These are phyloP conservation scores for Corythoichthys intestinalis DNA, from an alignment of 2,113 vertebrate genomes.

Conservation along the genomic window DNA sequence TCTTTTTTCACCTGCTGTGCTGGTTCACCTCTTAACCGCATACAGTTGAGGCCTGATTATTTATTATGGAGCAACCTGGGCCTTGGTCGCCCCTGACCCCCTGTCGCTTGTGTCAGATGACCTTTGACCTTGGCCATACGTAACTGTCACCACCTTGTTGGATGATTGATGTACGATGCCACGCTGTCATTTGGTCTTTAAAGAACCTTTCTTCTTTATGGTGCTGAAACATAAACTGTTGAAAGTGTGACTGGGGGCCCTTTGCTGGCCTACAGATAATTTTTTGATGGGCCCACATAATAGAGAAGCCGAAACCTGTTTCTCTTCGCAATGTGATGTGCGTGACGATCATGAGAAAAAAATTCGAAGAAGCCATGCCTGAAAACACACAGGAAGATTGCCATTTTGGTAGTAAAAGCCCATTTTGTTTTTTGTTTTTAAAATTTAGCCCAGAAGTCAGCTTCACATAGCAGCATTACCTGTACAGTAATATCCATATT, in stretches of 20 bases:
- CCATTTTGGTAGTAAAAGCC: too few species aligned
- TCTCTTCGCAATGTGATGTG: not conserved
- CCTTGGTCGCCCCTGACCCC: not conserved
- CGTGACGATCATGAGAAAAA: too few species aligned
- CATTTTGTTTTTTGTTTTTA: too few species aligned
- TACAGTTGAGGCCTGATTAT: constrained; percentile 20
- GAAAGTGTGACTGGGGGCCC: not conserved
- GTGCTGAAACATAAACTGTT: not conserved
- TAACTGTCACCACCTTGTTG: constrained; percentile 16
- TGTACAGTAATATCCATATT: too few species aligned
- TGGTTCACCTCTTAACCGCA: not conserved
- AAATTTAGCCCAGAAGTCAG: too few species aligned
- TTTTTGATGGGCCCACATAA: not conserved
- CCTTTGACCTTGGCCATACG: constrained; percentile 30
- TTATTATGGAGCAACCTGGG: constrained; percentile 8
- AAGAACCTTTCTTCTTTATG: not conserved
- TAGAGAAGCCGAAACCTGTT: not conserved
- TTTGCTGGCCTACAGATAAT: not conserved
- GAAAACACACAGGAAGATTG: too few species aligned
- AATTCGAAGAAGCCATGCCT: too few species aligned
- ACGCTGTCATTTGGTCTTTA: not conserved
- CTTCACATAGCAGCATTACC: too few species aligned
- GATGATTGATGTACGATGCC: not conserved
- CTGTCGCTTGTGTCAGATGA: constrained; percentile 15
- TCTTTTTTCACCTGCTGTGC: not conserved